Base-by-base conservation (phyloP, 1,140 invertebrate genomes). In the Cyphomyrmex costatus region DNA sequence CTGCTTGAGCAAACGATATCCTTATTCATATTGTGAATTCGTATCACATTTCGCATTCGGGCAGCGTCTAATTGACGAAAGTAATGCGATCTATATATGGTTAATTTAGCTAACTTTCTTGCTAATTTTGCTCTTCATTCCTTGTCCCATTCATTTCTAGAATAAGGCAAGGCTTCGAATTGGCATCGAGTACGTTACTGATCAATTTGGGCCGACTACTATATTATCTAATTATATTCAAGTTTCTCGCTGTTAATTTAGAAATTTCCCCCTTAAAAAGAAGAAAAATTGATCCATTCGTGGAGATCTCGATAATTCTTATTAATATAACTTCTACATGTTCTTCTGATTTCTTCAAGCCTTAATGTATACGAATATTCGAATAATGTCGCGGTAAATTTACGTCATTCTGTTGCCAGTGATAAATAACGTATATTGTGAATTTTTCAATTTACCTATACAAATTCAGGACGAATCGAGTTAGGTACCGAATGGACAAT, bases 21-120 rank as follows among this genome's bases (percentile, higher is more conserved):
- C 12, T 46, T n/a, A 19, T 53, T 7, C 42, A 19, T 77, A 76
- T 24, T 49, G 8, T 46, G 16, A 8, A 14, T 49, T 65, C 16
- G 68, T 65, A 56, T 85, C 58, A 16, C 76, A 66, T 86, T 89
- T 68, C 10, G 36, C n/a, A 80, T 89, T 89, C 76, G 68, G 14
- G 12, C 27, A 68, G 36, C 60, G 73, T 49, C 76, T 30, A 33
- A 49, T 58, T 33, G 27, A 60, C 56, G 12, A 30, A 51, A 53
- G 16, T 71, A 49, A 21, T 33, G 58, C 66, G n/a, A 56, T 16
- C 56, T 73, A 42, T 71, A 27, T 42, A 24, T 24, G 56, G 60
- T 86, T 89, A 86, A 89, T 89, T 83, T 51, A 78, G 46, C 4
- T 6, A 21, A 78, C 79, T 79, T 70, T 89, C 86, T 60, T 86